These are phyloP conservation scores for Macropodus opercularis DNA, from an alignment of 2,797 vertebrate genomes.

Conservation along the genomic window DNA sequence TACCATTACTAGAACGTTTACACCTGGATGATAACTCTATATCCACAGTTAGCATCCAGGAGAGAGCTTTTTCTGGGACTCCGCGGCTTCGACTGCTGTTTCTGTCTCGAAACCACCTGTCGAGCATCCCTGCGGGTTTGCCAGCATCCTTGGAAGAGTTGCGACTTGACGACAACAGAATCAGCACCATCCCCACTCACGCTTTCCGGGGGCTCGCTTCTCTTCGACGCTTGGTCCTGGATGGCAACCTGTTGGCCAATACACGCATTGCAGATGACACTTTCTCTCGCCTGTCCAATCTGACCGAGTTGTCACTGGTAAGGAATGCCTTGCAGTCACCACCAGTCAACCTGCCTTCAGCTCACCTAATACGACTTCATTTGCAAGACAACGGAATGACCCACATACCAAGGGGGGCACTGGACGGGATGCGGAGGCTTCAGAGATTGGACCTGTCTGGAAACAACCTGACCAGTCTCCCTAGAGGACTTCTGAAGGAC, in stretches of 20 bases:
- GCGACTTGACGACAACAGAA: slow-evolving; percentile 93
- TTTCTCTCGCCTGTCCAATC: slow-evolving; percentile 87
- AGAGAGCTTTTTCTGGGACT: slow-evolving; percentile 93
- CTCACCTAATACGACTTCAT: slow-evolving; percentile 87
- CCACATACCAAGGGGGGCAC: slow-evolving; percentile 86
- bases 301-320: slow-evolving; percentile 92
- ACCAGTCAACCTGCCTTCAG: slow-evolving; percentile 88
- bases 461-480: slow-evolving; percentile 94
- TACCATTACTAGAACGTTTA: slow-evolving; percentile 91
- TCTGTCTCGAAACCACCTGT: slow-evolving; percentile 93
- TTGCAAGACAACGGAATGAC: slow-evolving; percentile 95
- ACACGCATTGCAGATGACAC: slow-evolving; percentile 95
- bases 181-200: slow-evolving; percentile 91
- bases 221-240: slow-evolving; percentile 90
- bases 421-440: slow-evolving; percentile 88
- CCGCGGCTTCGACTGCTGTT: slow-evolving; percentile 88
- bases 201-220: slow-evolving; percentile 92
- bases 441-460: slow-evolving; percentile 92
- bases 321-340: slow-evolving; percentile 91
- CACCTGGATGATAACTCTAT: slow-evolving; percentile 97
- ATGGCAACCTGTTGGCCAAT: slow-evolving; percentile 95
- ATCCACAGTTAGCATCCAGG: slow-evolving; percentile 95
- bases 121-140: slow-evolving; percentile 92
- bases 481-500: slow-evolving; percentile 90
- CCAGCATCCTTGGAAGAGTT: slow-evolving; percentile 93